Base-by-base conservation (phyloP, 1,140 invertebrate species). In the Hermetia illucens region DNA sequence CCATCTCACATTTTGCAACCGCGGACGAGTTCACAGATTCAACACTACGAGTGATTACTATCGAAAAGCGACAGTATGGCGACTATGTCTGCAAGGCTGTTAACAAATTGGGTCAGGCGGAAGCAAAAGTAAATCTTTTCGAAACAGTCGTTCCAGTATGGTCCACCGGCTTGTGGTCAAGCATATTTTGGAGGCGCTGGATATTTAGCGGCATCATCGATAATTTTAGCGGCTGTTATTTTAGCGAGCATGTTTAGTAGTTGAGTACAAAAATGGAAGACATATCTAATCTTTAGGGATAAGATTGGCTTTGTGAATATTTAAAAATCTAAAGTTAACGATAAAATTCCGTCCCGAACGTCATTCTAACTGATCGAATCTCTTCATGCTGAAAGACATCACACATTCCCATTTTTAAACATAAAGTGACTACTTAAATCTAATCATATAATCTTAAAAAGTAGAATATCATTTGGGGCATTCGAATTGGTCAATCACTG, bases 111-210 rank as follows among this genome's bases (percentile, higher is more conserved):
- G 89, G 88, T n/a, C 68, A 70, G 21, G 72, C 71, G 30, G 75
- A 86, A 54, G 80, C 77, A 0, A 65, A 66, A 31, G 82, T 92
- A 1, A 77, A 88, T 54, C 63, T 93, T 10, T 87, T 86, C 53
- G 86, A 91, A 72, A 83, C 84, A 34, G 78, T 87, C 55, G 87
- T 89, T 42, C 86, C 87, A 41, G 80, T 92, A 49, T 93, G 88
- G n/a, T 59, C 88, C 87, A 47, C 88, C 88, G 46, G 88, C 88
- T 51, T 93, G 88, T 68, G 82, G 79, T 25, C 76, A 80, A 62
- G 69, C 72, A 35, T 66, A 70, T 36, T 78, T 72, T 53, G 73
- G 66, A 44, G 64, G 66, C 36, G 74, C 72, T 32, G 64, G 51
- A 42, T 45, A 49, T 33, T 40, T 58, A 4, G 25, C 24, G 5